phyloP scores from a whole-genome alignment of 1,140 invertebrate species.

The Papilio glaucus region DNA sequence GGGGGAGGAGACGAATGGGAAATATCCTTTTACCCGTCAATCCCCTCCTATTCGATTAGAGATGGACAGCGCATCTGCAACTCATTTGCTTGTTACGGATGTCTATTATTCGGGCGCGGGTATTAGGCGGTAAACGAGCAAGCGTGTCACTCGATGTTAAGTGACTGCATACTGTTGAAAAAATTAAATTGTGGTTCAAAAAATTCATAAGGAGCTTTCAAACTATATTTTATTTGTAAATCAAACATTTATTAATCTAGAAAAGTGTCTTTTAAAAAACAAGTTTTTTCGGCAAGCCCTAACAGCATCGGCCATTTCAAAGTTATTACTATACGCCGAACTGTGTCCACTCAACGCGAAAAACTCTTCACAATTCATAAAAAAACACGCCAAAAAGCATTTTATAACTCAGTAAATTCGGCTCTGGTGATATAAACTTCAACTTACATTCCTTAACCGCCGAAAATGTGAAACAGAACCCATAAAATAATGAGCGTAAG shows the following conservation, averaged over 20 bases:
- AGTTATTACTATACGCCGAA: slow-evolving; percentile 44
- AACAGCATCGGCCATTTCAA: slow-evolving; percentile 38
- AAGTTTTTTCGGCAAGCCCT: slow-evolving; percentile 22
- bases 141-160: too few species aligned
- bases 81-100: too few species aligned
- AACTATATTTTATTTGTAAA: slow-evolving; percentile 7
- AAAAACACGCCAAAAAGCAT: slow-evolving; percentile 62
- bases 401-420: slow-evolving; percentile 77
- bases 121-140: too few species aligned
- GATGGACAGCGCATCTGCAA: too few species aligned
- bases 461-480: not conserved
- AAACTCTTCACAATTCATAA: slow-evolving; percentile 51
- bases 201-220: too few species aligned
- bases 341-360: slow-evolving; percentile 58
- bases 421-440: slow-evolving; percentile 73
- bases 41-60: too few species aligned
- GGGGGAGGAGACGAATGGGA: too few species aligned
- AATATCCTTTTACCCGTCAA: too few species aligned
- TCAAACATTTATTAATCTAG: slow-evolving; percentile 20
- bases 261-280: slow-evolving; percentile 22
- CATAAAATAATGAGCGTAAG: not conserved
- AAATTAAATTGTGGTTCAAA: too few species aligned
- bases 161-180: too few species aligned
- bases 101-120: too few species aligned
- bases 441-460: slow-evolving; percentile 40